phyloP scores from a whole-genome alignment of 2,113 vertebrate species.

The Peucedramus taeniatus region DNA sequence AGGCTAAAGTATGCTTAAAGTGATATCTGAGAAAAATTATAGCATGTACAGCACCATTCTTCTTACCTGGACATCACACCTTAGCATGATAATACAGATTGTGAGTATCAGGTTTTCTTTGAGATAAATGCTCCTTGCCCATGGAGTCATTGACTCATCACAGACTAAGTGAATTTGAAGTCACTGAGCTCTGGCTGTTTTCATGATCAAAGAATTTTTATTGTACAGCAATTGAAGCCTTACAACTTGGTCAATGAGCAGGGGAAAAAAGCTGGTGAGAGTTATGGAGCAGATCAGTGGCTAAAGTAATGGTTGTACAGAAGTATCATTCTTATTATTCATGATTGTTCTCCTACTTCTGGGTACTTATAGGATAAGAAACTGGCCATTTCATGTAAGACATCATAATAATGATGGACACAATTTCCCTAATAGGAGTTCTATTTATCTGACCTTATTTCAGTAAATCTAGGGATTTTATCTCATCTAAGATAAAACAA shows the following conservation, averaged over 20 bases:
- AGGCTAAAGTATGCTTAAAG: background rate
- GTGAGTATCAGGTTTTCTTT: background rate
- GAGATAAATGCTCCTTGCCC: background rate
- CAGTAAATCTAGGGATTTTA: background rate
- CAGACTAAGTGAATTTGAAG: background rate
- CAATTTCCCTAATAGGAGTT: background rate
- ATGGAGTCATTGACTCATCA: background rate
- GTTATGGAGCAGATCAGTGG: background rate
- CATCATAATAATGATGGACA: background rate
- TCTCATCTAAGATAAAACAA: background rate
- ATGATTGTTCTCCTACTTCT: background rate
- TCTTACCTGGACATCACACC: background rate
- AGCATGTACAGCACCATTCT: background rate
- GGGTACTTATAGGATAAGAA: background rate
- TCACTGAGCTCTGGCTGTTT: background rate
- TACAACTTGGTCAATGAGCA: background rate
- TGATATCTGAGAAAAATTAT: background rate
- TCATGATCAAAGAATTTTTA: background rate
- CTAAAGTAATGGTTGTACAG: background rate
- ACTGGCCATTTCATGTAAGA: background rate
- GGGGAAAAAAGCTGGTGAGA: background rate
- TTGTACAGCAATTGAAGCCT: background rate
- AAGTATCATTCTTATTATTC: background rate
- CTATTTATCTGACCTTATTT: background rate
- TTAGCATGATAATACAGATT: background rate